phyloP scores from a whole-genome alignment of 2,888 invertebrate species.

The Coelogynopora nodosa region DNA sequence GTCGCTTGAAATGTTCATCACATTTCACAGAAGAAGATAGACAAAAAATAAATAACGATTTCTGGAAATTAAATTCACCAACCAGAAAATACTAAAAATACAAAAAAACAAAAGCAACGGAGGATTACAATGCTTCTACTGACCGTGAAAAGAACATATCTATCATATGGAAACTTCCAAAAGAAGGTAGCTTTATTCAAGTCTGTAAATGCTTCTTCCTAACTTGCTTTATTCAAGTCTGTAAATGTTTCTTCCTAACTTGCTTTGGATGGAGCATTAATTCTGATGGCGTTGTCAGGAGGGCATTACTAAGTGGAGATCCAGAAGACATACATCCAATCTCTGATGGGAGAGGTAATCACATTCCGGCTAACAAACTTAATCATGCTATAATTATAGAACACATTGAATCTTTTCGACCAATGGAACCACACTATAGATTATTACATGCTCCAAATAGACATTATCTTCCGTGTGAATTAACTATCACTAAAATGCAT shows the following conservation, averaged over 20 bases:
- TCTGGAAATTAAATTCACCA: neutral
- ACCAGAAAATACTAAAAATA: neutral
- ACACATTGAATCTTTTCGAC: conserved; percentile 3
- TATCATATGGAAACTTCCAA: neutral
- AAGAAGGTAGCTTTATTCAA: neutral
- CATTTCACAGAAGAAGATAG: neutral
- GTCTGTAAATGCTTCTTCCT: neutral
- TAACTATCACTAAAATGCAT: neutral
- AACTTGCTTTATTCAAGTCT: neutral
- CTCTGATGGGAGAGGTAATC: conserved; percentile 3
- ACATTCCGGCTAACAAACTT: neutral
- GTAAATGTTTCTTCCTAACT: neutral
- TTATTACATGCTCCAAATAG: neutral
- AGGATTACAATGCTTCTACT: neutral
- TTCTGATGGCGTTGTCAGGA: neutral
- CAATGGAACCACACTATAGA: conserved; percentile 11
- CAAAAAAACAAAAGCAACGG: neutral
- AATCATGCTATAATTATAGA: neutral
- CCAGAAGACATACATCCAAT: neutral
- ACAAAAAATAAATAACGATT: neutral
- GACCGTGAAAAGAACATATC: neutral
- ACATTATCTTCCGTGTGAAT: neutral
- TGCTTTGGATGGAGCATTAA: neutral
- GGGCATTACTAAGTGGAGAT: neutral
- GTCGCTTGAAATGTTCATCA: neutral